These are phyloP conservation scores for Engraulis encrasicolus DNA, from an alignment of 2,113 vertebrate genomes.

Conservation along the genomic window DNA sequence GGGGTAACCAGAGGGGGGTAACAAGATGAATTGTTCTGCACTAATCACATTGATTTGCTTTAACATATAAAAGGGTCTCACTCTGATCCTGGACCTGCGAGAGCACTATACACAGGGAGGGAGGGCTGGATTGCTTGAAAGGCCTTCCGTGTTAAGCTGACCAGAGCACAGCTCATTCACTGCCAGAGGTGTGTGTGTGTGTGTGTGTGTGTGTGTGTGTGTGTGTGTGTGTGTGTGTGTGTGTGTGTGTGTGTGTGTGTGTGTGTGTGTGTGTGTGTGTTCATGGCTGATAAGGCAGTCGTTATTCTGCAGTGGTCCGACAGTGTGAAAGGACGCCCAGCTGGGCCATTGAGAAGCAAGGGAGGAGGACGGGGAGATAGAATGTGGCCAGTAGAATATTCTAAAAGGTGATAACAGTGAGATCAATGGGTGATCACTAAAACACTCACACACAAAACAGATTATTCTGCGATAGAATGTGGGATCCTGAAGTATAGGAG, in stretches of 20 bases:
- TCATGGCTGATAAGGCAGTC: not conserved
- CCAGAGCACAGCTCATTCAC: conserved; percentile 1
- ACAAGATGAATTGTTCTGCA: too few relatives aligned
- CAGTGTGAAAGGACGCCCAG: not conserved
- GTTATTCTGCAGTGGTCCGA: not conserved
- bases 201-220: too few relatives aligned
- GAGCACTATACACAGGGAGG: too few relatives aligned
- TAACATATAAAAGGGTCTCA: conserved; percentile 7
- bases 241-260: too few relatives aligned
- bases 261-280: too few relatives aligned
- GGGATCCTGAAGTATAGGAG: too few relatives aligned
- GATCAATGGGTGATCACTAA: too few relatives aligned
- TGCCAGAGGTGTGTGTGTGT: not conserved
- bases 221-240: too few relatives aligned
- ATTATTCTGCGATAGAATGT: too few relatives aligned
- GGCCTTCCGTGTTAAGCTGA: not conserved
- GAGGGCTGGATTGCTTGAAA: not conserved
- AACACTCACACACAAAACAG: too few relatives aligned
- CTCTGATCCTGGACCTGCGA: not conserved
- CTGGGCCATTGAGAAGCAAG: not conserved
- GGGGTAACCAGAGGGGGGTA: too few relatives aligned
- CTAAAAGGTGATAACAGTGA: not conserved
- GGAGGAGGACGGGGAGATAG: not conserved
- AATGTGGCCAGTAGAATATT: not conserved
- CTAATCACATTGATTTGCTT: conserved; percentile 45